Conservation (phyloP, 1,140 invertebrate genomes). For the Cyphomyrmex costatus region DNA sequence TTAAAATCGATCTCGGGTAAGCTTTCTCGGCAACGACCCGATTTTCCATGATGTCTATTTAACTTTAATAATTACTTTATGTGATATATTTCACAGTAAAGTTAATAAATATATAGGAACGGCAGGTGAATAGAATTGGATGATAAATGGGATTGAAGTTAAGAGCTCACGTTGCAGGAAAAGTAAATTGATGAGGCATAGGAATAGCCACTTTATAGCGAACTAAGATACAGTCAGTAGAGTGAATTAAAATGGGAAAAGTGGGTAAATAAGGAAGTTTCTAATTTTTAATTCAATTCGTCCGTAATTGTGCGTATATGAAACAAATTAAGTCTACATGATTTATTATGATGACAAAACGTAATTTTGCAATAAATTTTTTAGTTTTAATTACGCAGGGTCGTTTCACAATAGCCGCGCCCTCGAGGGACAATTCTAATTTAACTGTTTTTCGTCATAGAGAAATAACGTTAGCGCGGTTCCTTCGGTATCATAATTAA, state of each 20-base stretch:
- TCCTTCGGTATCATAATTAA: conserved; percentile 49
- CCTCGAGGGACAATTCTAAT: background rate
- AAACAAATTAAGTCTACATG: background rate
- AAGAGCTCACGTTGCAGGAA: conserved; percentile 21
- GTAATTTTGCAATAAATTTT: conserved; percentile 5
- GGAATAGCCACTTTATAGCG: conserved; percentile 34
- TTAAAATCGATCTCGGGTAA: conserved; percentile 74
- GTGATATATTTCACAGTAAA: conserved; percentile 48
- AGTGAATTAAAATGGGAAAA: background rate
- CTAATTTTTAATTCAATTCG: conserved; percentile 18
- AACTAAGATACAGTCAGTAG: background rate
- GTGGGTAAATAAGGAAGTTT: background rate
- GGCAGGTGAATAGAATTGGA: conserved; percentile 49
- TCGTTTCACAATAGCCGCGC: background rate
- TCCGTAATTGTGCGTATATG: background rate
- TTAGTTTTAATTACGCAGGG: background rate
- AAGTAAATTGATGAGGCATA: conserved; percentile 53
- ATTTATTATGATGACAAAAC: background rate
- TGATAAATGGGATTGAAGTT: conserved; percentile 53
- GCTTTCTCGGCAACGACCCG: conserved; percentile 63
- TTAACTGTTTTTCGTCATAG: conserved; percentile 1
- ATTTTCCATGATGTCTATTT: conserved; percentile 66
- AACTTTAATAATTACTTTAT: conserved; percentile 73
- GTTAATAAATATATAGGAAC: conserved; percentile 54
- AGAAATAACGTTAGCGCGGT: conserved; percentile 28